Evolutionary conservation across 2,888 invertebrate genomes (phyloP).

Genomic region (Synanthedon andrenaeformis): DNA sequence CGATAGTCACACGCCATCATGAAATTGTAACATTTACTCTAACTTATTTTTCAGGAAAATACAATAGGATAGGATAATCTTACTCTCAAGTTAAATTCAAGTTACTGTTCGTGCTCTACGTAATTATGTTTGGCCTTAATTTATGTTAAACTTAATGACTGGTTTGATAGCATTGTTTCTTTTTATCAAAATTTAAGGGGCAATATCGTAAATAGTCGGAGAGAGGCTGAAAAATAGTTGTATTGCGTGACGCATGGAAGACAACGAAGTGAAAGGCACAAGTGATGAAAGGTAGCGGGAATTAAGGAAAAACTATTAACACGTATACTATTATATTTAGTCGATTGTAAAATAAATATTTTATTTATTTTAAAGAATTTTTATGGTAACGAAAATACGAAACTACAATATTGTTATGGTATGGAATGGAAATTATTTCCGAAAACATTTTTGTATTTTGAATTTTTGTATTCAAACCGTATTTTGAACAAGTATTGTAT

Average conservation of each 20-base stretch:
- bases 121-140: constrained; percentile 14
- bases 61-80: background rate
- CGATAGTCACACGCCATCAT: too few relatives aligned
- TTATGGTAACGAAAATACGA: too few relatives aligned
- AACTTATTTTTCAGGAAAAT: background rate
- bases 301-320: too few relatives aligned
- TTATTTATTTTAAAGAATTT: too few relatives aligned
- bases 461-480: too few relatives aligned
- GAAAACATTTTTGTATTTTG: too few relatives aligned
- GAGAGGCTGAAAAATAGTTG: constrained; percentile 42
- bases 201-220: constrained; percentile 23
- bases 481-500: too few relatives aligned
- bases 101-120: constrained; percentile 17
- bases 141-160: constrained; percentile 14
- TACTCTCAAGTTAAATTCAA: constrained; percentile 1
- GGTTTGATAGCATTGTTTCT: constrained; percentile 14
- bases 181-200: constrained; percentile 38
- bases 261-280: constrained; percentile 10
- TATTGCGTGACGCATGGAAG: constrained; percentile 33
- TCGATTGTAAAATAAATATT: too few relatives aligned
- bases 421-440: too few relatives aligned
- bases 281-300: constrained; percentile 5
- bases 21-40: too few relatives aligned
- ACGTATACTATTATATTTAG: too few relatives aligned
- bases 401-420: too few relatives aligned